Percentiles rank a stretch among this genome's conserved stretches.
Conservation (phyloP, 2,888 invertebrate species). For the Tetrapedia diversipes region DNA sequence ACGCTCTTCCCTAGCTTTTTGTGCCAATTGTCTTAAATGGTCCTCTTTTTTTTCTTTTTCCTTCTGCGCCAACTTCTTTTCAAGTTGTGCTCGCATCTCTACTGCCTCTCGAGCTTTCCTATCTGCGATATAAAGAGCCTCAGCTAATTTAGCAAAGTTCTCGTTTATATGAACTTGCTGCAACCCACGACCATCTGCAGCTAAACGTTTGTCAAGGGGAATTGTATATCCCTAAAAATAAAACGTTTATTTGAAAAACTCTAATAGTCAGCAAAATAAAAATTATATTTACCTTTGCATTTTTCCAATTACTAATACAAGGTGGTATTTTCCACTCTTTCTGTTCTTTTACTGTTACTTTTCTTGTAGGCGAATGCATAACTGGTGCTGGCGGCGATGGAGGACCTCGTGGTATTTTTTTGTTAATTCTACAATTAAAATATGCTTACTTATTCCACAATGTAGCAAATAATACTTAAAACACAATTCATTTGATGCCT, state of each 20-base stretch:
- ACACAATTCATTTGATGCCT: background rate
- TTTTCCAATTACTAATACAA: slow-evolving; percentile 99
- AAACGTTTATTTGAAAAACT: slow-evolving; percentile 3
- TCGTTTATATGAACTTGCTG: slow-evolving; percentile 99
- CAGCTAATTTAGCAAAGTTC: slow-evolving; percentile 99
- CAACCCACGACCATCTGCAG: slow-evolving; percentile 98
- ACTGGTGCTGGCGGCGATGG: slow-evolving; percentile 99
- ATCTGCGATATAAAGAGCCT: slow-evolving; percentile 98
- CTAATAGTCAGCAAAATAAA: background rate
- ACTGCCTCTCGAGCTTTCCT: slow-evolving; percentile 98
- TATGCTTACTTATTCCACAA: slow-evolving; percentile 20
- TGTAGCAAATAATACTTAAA: background rate
- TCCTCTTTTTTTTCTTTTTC: slow-evolving; percentile 99
- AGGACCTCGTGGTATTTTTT: slow-evolving; percentile 99
- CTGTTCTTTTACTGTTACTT: slow-evolving; percentile 99
- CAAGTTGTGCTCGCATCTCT: slow-evolving; percentile 97
- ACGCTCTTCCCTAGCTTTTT: slow-evolving; percentile 97
- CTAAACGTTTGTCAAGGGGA: slow-evolving; percentile 97
- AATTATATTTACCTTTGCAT: slow-evolving; percentile 90
- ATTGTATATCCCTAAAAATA: slow-evolving; percentile 93
- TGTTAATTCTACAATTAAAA: slow-evolving; percentile 90
- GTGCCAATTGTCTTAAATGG: slow-evolving; percentile 95
- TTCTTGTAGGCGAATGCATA: slow-evolving; percentile 98
- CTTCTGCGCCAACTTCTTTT: slow-evolving; percentile 97
- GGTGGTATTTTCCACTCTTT: slow-evolving; percentile 99